Evolutionary conservation across 2,888 invertebrate genomes (phyloP), one percentile per base, ranked within the genome.

Genomic region (Nowickia ferox): DNA sequence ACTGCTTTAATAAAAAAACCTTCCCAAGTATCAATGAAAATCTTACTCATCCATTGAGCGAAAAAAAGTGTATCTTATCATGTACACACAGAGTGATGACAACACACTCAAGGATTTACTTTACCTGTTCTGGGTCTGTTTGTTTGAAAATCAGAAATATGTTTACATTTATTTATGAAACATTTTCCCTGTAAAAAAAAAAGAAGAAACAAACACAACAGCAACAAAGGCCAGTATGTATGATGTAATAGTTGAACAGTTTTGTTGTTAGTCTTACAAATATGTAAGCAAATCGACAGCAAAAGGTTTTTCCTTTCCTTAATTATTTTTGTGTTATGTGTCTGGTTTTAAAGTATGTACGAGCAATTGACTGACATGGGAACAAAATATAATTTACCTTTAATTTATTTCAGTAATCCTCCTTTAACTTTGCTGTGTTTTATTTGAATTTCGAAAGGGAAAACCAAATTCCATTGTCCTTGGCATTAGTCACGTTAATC

Each of bases 401-500:
- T 51, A 17, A 68, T 51, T 51, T 46, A 68, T 51, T 51, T 46
- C 30, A 44, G 10, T 15, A 46, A 66, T 66, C 48, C 51, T 66
- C 10, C 30, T 38, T 42, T 55, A 15, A 13, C 40, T 69, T 9
- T 9, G 1, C 11, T 68, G 48, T 40, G 11, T 68, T 68, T 44
- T 19, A 13, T 63, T 65, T 68, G 6, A 13, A 13, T 4, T 68
- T 68, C 9, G 30, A 53, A 42, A 69, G 2, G 19, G 38, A 55
- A 53, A 69, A 69, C 15, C 13, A 17, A 19, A 30, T 30, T 6
- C 6, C 30, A 4, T 22, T 57, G 71, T 44, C 42, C 19, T 55
- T 55, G 19, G 40, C 53, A 57, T 71, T 57, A 55, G 57, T 71
- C 57, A 57, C 57, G 57, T 44, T 71, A 71, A 71, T 30, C 57